Percentiles rank a stretch among this genome's conserved stretches.
phyloP scores from a whole-genome alignment of 2,113 vertebrate species.

The Mionectes macconnelli region DNA sequence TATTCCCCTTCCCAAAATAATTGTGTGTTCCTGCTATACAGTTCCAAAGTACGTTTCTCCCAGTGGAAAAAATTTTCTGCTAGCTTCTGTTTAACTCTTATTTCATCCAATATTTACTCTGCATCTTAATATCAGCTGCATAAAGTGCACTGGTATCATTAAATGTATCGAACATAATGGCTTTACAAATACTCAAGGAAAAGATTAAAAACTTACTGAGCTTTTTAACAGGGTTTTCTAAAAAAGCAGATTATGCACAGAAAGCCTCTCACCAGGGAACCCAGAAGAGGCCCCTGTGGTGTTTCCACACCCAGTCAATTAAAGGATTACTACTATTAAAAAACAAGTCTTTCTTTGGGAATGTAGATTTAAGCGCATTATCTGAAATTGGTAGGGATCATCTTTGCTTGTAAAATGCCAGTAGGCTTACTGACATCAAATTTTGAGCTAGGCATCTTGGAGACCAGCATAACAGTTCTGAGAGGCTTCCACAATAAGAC shows the following conservation, averaged over 20 bases:
- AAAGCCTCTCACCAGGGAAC: slow-evolving; percentile 38
- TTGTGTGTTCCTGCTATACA: background rate
- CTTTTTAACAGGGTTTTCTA: background rate
- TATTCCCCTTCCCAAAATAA: background rate
- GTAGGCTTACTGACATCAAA: background rate
- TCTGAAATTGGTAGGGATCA: slow-evolving; percentile 58
- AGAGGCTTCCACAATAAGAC: background rate
- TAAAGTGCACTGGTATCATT: background rate
- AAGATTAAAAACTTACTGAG: background rate
- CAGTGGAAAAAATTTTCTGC: background rate
- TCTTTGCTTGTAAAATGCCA: slow-evolving; percentile 49
- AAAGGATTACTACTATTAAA: slow-evolving; percentile 61
- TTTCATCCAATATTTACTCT: background rate
- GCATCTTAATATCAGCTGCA: background rate
- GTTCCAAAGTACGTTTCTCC: background rate
- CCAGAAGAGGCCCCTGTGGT: slow-evolving; percentile 30
- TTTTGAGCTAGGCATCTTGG: background rate
- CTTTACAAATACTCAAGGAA: background rate
- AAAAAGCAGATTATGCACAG: slow-evolving; percentile 1
- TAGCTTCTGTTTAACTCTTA: background rate
- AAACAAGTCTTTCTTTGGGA: slow-evolving; percentile 18
- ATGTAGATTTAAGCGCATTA: slow-evolving; percentile 39
- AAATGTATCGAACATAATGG: background rate
- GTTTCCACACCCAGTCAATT: slow-evolving; percentile 52
- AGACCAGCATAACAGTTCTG: background rate